Conservation (phyloP, 2,113 vertebrate species). For the Erythrolamprus reginae region DNA sequence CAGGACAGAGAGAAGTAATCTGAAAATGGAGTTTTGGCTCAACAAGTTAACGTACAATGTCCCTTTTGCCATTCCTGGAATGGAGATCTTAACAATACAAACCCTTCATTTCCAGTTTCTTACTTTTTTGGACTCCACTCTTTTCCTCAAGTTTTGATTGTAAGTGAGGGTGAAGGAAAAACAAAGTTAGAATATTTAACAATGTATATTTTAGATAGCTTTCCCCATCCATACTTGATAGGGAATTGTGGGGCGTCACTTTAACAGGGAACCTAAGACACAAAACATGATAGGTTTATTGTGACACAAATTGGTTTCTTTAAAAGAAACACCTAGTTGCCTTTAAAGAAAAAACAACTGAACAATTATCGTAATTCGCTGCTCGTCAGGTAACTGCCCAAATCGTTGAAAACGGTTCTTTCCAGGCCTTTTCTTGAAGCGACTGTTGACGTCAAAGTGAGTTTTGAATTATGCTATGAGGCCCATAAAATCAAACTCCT, state of each 20-base stretch:
- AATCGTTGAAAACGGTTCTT: background rate
- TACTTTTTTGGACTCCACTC: background rate
- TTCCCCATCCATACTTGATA: background rate
- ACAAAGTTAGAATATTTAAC: background rate
- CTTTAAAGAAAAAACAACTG: background rate
- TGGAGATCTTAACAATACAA: background rate
- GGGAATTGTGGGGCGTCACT: background rate
- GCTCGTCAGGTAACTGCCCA: background rate
- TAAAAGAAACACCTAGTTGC: background rate
- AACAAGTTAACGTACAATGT: background rate
- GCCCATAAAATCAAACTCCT: background rate
- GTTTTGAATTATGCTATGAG: background rate
- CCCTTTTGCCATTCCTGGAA: background rate
- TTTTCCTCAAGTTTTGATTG: background rate
- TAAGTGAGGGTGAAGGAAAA: rapidly evolving
- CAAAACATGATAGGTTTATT: background rate
- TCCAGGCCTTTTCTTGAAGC: background rate
- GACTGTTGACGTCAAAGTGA: background rate
- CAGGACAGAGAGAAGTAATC: background rate
- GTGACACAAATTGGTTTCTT: background rate
- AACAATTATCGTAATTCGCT: background rate
- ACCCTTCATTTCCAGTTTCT: background rate
- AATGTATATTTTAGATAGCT: background rate
- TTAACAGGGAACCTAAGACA: background rate
- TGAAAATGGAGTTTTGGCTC: background rate